These are phyloP conservation scores for Diadegma fenestrale DNA, from an alignment of 2,888 invertebrate species.

Conservation along the genomic window DNA sequence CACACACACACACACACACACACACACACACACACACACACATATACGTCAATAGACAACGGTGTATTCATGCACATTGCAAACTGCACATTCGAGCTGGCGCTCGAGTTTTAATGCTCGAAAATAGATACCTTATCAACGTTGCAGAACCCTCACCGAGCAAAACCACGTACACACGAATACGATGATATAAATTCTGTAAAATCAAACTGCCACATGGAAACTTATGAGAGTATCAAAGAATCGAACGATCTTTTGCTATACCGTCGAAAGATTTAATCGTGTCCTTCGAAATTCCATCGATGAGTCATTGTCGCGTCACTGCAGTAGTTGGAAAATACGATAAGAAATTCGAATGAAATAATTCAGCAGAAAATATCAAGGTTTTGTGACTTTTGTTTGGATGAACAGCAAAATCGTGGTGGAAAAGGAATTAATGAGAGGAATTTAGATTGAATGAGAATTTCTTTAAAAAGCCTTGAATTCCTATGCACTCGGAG, in stretches of 20 bases:
- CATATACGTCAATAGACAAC: background rate
- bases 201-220: background rate
- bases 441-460: background rate
- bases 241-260: background rate
- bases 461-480: background rate
- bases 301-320: background rate
- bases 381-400: background rate
- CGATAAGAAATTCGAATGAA: background rate
- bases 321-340: background rate
- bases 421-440: background rate
- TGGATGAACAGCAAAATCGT: background rate
- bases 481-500: background rate
- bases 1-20: slow-evolving; percentile 14
- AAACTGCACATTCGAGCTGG: slow-evolving; percentile 58
- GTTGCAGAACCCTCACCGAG: slow-evolving; percentile 58
- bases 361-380: background rate
- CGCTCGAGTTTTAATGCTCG: slow-evolving; percentile 78
- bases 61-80: slow-evolving; percentile 26
- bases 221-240: background rate
- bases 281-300: slow-evolving; percentile 21
- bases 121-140: slow-evolving; percentile 82
- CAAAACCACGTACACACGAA: slow-evolving; percentile 1
- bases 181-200: slow-evolving; percentile 6
- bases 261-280: slow-evolving; percentile 18
- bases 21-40: background rate